Conservation (phyloP, 92 coral and sea anemone species). For the Montipora capitata region DNA sequence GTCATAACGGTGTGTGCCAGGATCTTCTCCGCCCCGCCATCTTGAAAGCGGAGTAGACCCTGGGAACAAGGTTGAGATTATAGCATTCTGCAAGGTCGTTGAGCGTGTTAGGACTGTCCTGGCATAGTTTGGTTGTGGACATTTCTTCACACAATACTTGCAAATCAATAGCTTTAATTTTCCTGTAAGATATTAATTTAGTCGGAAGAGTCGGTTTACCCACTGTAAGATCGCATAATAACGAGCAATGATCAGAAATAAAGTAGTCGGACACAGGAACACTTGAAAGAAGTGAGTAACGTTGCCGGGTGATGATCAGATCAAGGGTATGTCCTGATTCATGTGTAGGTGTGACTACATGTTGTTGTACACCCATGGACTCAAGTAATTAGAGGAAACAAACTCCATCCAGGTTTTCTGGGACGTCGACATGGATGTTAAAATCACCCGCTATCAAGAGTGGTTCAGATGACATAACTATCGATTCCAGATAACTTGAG, state of each 20-base stretch:
- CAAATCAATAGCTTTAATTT: slow-evolving; percentile 35
- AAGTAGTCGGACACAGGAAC: slow-evolving; percentile 30
- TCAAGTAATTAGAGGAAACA: slow-evolving; percentile 2
- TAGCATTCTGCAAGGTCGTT: slow-evolving; percentile 14
- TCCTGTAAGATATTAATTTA: slow-evolving; percentile 36
- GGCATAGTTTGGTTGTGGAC: neutral
- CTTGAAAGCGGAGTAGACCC: no score
- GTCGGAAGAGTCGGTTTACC: slow-evolving; percentile 18
- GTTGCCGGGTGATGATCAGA: no score
- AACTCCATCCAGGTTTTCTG: neutral
- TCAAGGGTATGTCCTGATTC: slow-evolving; percentile 4
- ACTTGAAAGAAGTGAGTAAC: no score
- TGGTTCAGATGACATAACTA: slow-evolving; percentile 13
- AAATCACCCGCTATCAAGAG: neutral
- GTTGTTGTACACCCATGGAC: slow-evolving; percentile 31
- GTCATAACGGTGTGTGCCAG: no score
- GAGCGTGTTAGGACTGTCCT: slow-evolving; percentile 13
- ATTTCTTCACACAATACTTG: slow-evolving; percentile 26
- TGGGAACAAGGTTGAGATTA: no score
- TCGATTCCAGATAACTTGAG: slow-evolving; percentile 19
- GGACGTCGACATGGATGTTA: neutral
- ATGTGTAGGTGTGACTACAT: neutral
- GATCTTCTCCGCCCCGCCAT: no score
- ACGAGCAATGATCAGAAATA: slow-evolving; percentile 21
- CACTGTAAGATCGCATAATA: slow-evolving; percentile 24